These are phyloP conservation scores for Drosophila anomelani DNA, from an alignment of 2,888 invertebrate genomes.

Conservation along the genomic window DNA sequence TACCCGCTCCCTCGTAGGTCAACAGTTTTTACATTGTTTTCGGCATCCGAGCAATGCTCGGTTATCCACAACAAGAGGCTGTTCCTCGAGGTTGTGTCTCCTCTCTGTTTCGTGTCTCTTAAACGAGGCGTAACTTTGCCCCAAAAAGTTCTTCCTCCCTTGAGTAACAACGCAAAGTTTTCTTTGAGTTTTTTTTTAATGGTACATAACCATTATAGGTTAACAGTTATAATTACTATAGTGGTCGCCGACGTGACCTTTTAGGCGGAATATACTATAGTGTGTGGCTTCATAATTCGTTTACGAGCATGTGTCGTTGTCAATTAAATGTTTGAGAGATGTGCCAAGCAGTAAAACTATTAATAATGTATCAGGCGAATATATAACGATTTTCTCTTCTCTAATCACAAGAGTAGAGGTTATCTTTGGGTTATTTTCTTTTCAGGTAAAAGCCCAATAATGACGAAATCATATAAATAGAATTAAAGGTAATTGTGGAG, in stretches of 20 bases:
- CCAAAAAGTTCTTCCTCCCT: conserved; percentile 16
- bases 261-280: background rate
- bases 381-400: no score
- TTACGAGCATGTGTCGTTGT: background rate
- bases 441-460: background rate
- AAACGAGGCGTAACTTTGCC: conserved; percentile 27
- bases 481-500: conserved; percentile 3
- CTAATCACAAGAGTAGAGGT: no score
- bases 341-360: background rate
- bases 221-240: conserved; percentile 45
- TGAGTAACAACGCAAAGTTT: conserved; percentile 36
- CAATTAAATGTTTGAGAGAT: background rate
- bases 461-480: conserved; percentile 6
- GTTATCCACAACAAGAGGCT: conserved; percentile 44
- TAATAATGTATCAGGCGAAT: conserved; percentile 3
- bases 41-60: conserved; percentile 59
- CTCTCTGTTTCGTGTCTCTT: conserved; percentile 32
- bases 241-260: conserved; percentile 46
- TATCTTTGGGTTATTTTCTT: background rate
- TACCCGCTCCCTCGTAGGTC: conserved; percentile 56
- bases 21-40: conserved; percentile 68
- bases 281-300: background rate
- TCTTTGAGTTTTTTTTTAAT: conserved; percentile 22
- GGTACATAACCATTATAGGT: conserved; percentile 54
- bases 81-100: conserved; percentile 23